A percentile compares a stretch with the other conserved stretches of the same genome.
phyloP scores from a whole-genome alignment of 2,888 invertebrate genomes.

The Epinotia nisella region DNA sequence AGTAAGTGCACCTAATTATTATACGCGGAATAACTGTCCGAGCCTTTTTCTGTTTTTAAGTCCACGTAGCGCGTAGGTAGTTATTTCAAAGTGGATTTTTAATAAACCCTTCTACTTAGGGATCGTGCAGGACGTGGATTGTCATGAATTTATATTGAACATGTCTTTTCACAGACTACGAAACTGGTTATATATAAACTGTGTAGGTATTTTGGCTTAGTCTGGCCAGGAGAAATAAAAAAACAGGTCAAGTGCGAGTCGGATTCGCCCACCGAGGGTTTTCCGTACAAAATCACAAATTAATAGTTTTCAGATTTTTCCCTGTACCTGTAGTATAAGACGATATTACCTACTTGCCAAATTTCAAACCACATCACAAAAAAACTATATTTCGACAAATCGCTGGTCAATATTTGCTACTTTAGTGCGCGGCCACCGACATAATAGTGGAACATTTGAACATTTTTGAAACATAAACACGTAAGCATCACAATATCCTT shows the following conservation, averaged over 20 bases:
- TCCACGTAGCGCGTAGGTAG: too few species aligned
- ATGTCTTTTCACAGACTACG: slow-evolving; percentile 4
- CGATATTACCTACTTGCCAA: too few species aligned
- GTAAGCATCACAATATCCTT: neutral
- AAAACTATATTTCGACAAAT: too few species aligned
- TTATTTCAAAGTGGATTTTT: slow-evolving; percentile 23
- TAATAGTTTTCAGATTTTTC: too few species aligned
- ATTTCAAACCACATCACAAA: too few species aligned
- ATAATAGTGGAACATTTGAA: too few species aligned
- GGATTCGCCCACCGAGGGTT: too few species aligned
- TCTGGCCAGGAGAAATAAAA: too few species aligned
- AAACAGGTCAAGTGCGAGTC: neutral
- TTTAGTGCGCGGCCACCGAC: too few species aligned
- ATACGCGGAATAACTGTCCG: slow-evolving; percentile 41
- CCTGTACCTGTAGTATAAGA: too few species aligned
- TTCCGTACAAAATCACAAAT: too few species aligned
- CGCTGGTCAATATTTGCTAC: too few species aligned
- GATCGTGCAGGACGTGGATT: slow-evolving; percentile 11
- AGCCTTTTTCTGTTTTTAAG: slow-evolving; percentile 37
- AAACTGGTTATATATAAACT: slow-evolving; percentile 9
- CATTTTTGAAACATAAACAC: neutral
- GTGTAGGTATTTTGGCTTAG: slow-evolving; percentile 11
- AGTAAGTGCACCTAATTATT: slow-evolving; percentile 42
- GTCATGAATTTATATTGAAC: slow-evolving; percentile 16
- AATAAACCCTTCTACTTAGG: slow-evolving; percentile 12